Evolutionary conservation across 2,888 invertebrate species (phyloP).

Genomic region (Sipha maydis): DNA sequence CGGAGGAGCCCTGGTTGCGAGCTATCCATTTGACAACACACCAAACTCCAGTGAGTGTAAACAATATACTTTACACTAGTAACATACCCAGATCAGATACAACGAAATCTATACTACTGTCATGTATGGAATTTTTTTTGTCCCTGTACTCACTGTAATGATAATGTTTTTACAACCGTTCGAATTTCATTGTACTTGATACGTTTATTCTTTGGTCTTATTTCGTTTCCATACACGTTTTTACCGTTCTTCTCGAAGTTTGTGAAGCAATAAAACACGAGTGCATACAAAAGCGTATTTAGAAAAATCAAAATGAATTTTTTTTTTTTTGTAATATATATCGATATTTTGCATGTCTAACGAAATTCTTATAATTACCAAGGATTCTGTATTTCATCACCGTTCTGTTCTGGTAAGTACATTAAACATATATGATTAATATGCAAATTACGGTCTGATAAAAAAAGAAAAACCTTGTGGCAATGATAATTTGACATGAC

Average conservation of each 20-base stretch:
- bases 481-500: neutral
- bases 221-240: too few species aligned
- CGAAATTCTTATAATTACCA: constrained; percentile 46
- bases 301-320: neutral
- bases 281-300: too few species aligned
- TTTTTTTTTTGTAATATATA: neutral
- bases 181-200: neutral
- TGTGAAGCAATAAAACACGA: too few species aligned
- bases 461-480: neutral
- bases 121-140: too few species aligned
- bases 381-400: constrained; percentile 53
- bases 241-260: too few species aligned
- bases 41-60: constrained; percentile 86
- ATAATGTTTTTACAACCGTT: neutral
- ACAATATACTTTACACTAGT: neutral
- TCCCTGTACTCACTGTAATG: neutral
- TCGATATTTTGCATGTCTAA: constrained; percentile 42
- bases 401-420: constrained; percentile 50
- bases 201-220: too few species aligned
- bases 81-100: too few species aligned
- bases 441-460: neutral
- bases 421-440: neutral
- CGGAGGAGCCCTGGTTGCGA: constrained; percentile 94
- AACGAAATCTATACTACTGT: too few species aligned
- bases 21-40: constrained; percentile 96